A percentile compares a stretch with the other conserved stretches of the same genome.
phyloP scores from a whole-genome alignment of 1,140 invertebrate genomes.

The Caerostris extrusa region DNA sequence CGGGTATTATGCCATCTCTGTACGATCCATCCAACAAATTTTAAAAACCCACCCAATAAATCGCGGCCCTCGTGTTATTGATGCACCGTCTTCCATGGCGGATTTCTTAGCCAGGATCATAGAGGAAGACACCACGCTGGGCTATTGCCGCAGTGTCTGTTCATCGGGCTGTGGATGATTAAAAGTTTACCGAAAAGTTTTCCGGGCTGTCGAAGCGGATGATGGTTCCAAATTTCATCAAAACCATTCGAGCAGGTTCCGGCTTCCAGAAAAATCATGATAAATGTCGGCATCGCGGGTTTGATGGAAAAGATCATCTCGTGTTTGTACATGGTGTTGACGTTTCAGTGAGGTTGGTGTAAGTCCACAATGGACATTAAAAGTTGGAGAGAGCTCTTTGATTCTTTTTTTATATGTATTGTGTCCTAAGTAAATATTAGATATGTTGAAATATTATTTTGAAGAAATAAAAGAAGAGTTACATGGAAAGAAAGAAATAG shows the following conservation, averaged over 20 bases:
- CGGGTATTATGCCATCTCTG: background rate
- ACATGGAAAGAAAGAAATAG: too few species aligned
- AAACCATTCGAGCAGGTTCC: slow-evolving; percentile 4
- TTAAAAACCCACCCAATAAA: background rate
- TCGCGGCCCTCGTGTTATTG: background rate
- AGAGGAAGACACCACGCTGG: background rate
- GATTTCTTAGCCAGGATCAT: background rate
- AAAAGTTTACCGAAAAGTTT: slow-evolving; percentile 36
- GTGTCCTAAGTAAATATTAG: too few species aligned
- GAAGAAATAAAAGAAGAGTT: too few species aligned
- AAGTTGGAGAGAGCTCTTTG: too few species aligned
- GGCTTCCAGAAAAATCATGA: background rate
- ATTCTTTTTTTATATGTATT: too few species aligned
- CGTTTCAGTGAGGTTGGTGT: too few species aligned
- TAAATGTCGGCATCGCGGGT: background rate
- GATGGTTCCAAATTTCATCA: slow-evolving; percentile 34
- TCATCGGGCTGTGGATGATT: slow-evolving; percentile 17
- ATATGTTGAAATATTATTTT: too few species aligned
- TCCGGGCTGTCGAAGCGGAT: slow-evolving; percentile 26
- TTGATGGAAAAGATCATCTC: background rate
- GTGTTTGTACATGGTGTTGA: background rate
- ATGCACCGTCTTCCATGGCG: background rate
- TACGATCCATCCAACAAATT: background rate
- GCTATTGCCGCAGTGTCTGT: background rate
- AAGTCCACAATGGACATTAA: too few species aligned